phyloP scores from a whole-genome alignment of 1,140 invertebrate genomes.

The Mizuhopecten yessoensis region DNA sequence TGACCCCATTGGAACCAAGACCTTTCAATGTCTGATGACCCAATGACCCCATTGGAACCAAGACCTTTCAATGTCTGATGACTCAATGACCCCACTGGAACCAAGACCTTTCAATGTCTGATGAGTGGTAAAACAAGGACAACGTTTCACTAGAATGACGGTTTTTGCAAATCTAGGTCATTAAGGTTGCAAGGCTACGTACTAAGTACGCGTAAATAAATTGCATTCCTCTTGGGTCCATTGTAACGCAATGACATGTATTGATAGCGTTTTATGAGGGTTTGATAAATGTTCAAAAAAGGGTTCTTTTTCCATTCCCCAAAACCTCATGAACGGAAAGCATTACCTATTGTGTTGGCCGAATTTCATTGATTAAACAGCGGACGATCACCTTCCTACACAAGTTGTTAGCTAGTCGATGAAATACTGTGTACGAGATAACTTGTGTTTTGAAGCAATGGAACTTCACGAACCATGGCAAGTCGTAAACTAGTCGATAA shows the following conservation, averaged over 20 bases:
- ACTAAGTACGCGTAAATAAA: background rate
- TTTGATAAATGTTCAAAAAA: background rate
- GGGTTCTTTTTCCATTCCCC: background rate
- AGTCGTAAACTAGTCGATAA: too few relatives aligned
- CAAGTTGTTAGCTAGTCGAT: too few relatives aligned
- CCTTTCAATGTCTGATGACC: constrained; percentile 57
- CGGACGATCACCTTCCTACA: too few relatives aligned
- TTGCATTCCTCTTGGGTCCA: background rate
- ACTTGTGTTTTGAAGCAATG: background rate
- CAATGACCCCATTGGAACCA: constrained; percentile 56
- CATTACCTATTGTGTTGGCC: background rate
- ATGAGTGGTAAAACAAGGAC: background rate
- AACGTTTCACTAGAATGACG: background rate
- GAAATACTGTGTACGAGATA: background rate
- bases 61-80: constrained; percentile 52
- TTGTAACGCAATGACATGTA: background rate
- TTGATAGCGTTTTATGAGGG: background rate
- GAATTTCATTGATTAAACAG: background rate
- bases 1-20: constrained; percentile 55
- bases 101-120: constrained; percentile 49
- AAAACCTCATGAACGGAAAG: background rate
- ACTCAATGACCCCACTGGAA: constrained; percentile 58
- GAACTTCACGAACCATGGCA: too few relatives aligned
- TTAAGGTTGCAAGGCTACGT: background rate
- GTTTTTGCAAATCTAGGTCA: background rate